phyloP scores from a whole-genome alignment of 64 coral and sea anemone genomes.

The Exaiptasia diaphana region DNA sequence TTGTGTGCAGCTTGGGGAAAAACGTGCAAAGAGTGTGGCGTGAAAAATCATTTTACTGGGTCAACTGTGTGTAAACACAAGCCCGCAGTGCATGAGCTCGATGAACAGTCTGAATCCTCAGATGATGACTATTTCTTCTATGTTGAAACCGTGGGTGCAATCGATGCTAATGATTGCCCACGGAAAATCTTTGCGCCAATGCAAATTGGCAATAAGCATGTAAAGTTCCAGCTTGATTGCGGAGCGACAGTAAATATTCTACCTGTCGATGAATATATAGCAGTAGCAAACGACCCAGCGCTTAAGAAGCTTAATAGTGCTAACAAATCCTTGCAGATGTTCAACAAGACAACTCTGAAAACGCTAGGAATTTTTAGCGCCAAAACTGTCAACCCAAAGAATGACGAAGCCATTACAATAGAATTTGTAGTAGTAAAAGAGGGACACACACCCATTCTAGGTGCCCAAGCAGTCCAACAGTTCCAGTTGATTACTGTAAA shows the following conservation, averaged over 20 bases:
- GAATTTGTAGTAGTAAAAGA: background rate
- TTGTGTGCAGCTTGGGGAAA: background rate
- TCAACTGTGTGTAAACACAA: background rate
- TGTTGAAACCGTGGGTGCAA: slow-evolving; percentile 18
- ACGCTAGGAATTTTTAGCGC: slow-evolving; percentile 10
- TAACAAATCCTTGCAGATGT: slow-evolving; percentile 34
- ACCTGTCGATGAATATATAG: slow-evolving; percentile 35
- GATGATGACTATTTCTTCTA: slow-evolving; percentile 41
- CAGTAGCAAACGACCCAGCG: slow-evolving; percentile 25
- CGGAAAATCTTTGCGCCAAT: slow-evolving; percentile 48
- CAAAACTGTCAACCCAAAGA: slow-evolving; percentile 2
- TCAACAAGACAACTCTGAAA: slow-evolving; percentile 27
- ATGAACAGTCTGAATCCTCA: background rate
- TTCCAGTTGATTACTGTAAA: slow-evolving; percentile 21
- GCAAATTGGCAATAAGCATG: slow-evolving; percentile 1
- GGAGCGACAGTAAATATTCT: slow-evolving; percentile 66
- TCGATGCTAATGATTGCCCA: slow-evolving; percentile 8
- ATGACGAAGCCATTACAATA: background rate
- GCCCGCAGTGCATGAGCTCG: background rate
- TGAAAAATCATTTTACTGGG: background rate
- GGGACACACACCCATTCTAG: background rate
- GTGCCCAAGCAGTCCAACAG: slow-evolving; percentile 38
- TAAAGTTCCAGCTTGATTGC: slow-evolving; percentile 58
- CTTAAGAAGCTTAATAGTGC: slow-evolving; percentile 2
- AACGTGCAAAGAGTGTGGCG: background rate